Base-by-base conservation (phyloP, 2,888 invertebrate genomes). In the Sminthurides aquaticus region DNA sequence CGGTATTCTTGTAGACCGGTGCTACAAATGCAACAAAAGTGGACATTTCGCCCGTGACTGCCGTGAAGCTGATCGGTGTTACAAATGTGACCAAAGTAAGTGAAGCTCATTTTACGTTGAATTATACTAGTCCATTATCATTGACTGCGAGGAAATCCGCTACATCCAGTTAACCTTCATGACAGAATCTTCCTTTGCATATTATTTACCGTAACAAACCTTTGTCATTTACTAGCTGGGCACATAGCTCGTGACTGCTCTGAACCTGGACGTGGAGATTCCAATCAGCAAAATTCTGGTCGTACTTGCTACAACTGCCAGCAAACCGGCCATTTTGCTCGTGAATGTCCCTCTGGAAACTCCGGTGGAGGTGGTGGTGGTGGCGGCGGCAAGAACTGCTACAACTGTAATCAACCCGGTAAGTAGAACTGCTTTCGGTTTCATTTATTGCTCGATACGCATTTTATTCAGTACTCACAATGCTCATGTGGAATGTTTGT, bases 281-380 rank as follows among this genome's bases (percentile, higher is more conserved):
- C 52, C 24, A 26, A 58, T 18, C 49, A 22, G 20, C n/a, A n/a
- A n/a, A 15, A 22, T 52, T 58, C 58, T 22, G 43, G 43, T 58
- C 43, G 49, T 26, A 59, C 59, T 28, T 65, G 65, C 24, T 65
- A 65, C 55, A 60, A 61, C 60, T 65, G 65, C 25, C 60, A 65
- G 60, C 60, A 65, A 48, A 48, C 65, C n/a, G 65, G 65, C 20
- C 65, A 65, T 43, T 65, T 65, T 56, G 65, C 65, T 29, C 60
- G 65, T n/a, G 65, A 65, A 28, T 65, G 65, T 29, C 77, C 78
- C 52, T 64, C 43, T 34, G 43, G 43, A 34, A 34, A 34, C 15
- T 34, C 43, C 43, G 43, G 43, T 34, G 43, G 43, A 34, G 43
- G 43, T 34, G 43, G 43, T 34, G 43, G 43, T 15, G 43, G 43